Base-by-base conservation (phyloP, 2,797 vertebrate genomes). In the Cottoperca gobio region DNA sequence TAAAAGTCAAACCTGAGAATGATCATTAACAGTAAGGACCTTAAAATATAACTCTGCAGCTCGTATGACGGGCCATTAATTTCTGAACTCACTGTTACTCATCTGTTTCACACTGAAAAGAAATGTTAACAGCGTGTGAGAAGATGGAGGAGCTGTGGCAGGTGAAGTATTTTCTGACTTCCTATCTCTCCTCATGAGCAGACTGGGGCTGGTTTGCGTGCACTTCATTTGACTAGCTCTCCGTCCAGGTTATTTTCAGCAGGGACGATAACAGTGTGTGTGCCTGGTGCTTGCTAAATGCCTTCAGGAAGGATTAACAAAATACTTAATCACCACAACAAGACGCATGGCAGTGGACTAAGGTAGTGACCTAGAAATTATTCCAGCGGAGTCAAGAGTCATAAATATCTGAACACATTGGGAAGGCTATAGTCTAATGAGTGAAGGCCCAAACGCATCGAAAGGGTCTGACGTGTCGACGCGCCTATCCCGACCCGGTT, bases 241-340 rank as follows among this genome's bases (percentile, higher is more conserved):
- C 37, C 2, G 8, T 40, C 35, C 57, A 28, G 81, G 82, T 81
- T 92, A 89, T 86, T 92, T 88, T 84, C 76, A 84, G 83, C 58
- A 2, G 21, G 77, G 57, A 40, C 49, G 24, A 23, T 73, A 67
- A 61, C 70, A 16, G 55, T 5, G 42, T 58, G 69, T 59, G 78
- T 43, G 33, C 26, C 50, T 42, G 42, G 21, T 63, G 63, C 39
- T 31, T 5, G 75, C 31, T 80, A 82, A 86, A 45, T 82, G 63
- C 54, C 73, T 79, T 63, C 78, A 85, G 79, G 69, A 74, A 50
- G 80, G 80, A 89, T 90, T 85, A 91, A 65, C 71, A n/a, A 72
- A 61, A 55, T 76, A 73, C 76, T 82, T 84, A 82, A 85, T 85
- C 76, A 73, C 57, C 70, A 62, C 73, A 77, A 76, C 72, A 78